Evolutionary conservation across 2,888 invertebrate species (phyloP).

Genomic region (Ormyrus pomaceus): DNA sequence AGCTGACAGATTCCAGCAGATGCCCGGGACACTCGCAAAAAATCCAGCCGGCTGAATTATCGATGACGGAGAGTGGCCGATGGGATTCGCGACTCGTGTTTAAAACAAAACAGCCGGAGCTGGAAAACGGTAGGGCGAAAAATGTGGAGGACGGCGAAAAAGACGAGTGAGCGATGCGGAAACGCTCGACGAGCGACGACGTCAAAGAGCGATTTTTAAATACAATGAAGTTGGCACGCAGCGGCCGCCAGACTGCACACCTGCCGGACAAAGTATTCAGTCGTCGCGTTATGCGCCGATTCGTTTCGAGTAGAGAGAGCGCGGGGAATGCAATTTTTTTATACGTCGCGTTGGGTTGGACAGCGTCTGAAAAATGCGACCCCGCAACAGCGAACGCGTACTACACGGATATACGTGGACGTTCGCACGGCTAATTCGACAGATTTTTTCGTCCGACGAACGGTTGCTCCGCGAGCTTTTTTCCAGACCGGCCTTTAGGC

Average conservation of each 20-base stretch:
- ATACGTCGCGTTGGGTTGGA: constrained; percentile 61
- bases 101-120: constrained; percentile 21
- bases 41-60: constrained; percentile 36
- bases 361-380: constrained; percentile 64
- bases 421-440: background rate
- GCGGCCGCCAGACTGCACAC: too few species aligned
- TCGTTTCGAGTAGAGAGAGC: constrained; percentile 5
- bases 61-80: constrained; percentile 24
- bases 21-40: background rate
- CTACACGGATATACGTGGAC: background rate
- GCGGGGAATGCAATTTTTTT: constrained; percentile 36
- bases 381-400: constrained; percentile 41
- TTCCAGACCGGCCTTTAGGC: background rate
- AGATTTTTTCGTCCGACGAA: background rate
- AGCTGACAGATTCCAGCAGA: constrained; percentile 14
- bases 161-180: background rate
- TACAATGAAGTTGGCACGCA: constrained; percentile 23
- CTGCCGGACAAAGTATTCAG: constrained; percentile 39
- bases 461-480: background rate
- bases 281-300: constrained; percentile 6
- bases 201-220: constrained; percentile 38
- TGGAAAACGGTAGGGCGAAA: background rate
- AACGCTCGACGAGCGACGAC: background rate
- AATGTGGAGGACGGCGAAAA: background rate
- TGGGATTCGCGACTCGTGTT: constrained; percentile 23